Percentiles rank a stretch among this genome's conserved stretches.
phyloP scores from a whole-genome alignment of 2,797 vertebrate genomes.

The Mallotus villosus region DNA sequence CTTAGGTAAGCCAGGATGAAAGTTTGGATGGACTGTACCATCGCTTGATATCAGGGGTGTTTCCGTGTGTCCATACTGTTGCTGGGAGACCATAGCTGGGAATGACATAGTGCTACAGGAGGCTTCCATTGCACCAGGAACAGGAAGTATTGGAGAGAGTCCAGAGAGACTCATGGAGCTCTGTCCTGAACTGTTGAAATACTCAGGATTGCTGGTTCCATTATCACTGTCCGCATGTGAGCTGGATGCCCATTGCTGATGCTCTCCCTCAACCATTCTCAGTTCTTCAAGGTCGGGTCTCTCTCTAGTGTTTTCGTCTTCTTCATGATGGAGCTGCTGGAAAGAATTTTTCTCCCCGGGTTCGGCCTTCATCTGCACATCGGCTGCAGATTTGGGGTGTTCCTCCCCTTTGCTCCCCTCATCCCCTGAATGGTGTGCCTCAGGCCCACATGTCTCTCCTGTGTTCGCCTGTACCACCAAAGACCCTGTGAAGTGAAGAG shows the following conservation, averaged over 20 bases:
- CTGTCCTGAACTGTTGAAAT: conserved; percentile 30
- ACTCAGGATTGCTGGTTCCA: conserved; percentile 35
- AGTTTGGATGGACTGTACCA: background rate
- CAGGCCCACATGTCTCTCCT: conserved; percentile 1
- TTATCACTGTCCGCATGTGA: conserved; percentile 36
- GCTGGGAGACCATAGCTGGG: conserved; percentile 42
- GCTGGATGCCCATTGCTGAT: conserved; percentile 47
- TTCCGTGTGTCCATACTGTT: conserved; percentile 35
- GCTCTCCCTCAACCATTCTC: conserved; percentile 22
- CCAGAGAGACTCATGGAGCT: conserved; percentile 29
- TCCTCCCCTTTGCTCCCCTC: background rate
- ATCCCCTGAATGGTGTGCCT: conserved; percentile 14
- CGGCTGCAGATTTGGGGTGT: background rate
- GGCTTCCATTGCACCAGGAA: conserved; percentile 21
- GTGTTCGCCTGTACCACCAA: background rate
- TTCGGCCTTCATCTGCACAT: conserved; percentile 53
- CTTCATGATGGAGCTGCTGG: conserved; percentile 2
- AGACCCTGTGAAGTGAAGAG: background rate
- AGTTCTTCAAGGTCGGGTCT: conserved; percentile 27
- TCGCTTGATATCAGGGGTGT: conserved; percentile 16
- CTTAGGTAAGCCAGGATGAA: conserved; percentile 51
- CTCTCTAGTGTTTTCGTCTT: conserved; percentile 18
- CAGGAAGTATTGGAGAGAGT: conserved; percentile 36
- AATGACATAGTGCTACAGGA: conserved; percentile 53
- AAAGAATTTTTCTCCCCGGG: conserved; percentile 45